These are phyloP conservation scores for Heliconius hortense DNA, from an alignment of 2,888 invertebrate genomes.

Conservation along the genomic window DNA sequence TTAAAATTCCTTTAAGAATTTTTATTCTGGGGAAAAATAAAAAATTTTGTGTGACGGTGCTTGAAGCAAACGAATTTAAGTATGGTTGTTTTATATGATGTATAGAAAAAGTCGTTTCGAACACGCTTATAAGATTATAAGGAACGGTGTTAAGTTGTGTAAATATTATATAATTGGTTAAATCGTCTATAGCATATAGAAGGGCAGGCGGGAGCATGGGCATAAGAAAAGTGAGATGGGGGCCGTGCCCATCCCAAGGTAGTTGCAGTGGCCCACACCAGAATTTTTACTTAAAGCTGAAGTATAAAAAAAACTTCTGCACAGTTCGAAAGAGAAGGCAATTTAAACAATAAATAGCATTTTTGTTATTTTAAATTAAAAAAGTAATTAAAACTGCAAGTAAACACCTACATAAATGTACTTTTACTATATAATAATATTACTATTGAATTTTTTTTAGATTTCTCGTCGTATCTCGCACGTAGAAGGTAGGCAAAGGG, in stretches of 20 bases:
- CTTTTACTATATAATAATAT: too few species aligned
- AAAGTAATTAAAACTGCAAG: too few species aligned
- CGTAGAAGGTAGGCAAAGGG: too few species aligned
- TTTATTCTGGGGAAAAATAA: conserved; percentile 41
- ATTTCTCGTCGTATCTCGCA: too few species aligned
- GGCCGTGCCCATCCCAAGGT: neutral
- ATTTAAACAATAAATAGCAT: too few species aligned
- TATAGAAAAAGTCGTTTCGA: conserved; percentile 40
- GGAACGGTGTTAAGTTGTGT: conserved; percentile 18
- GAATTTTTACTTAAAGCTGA: too few species aligned
- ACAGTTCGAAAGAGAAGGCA: too few species aligned
- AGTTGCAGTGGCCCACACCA: too few species aligned
- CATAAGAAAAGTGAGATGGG: neutral
- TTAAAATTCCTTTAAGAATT: conserved; percentile 10
- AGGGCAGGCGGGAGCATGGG: neutral
- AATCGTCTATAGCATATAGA: neutral
- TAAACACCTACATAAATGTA: too few species aligned
- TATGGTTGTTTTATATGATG: conserved; percentile 49
- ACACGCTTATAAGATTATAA: conserved; percentile 13
- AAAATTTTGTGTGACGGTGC: conserved; percentile 49
- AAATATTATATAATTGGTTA: conserved; percentile 9
- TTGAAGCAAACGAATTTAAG: conserved; percentile 60
- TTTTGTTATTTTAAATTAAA: too few species aligned
- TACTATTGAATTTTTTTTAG: too few species aligned
- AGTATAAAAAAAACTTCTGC: too few species aligned